These are phyloP conservation scores for Scelioninae gen. 1 DNA, from an alignment of 2,888 invertebrate species.

Conservation along the genomic window DNA sequence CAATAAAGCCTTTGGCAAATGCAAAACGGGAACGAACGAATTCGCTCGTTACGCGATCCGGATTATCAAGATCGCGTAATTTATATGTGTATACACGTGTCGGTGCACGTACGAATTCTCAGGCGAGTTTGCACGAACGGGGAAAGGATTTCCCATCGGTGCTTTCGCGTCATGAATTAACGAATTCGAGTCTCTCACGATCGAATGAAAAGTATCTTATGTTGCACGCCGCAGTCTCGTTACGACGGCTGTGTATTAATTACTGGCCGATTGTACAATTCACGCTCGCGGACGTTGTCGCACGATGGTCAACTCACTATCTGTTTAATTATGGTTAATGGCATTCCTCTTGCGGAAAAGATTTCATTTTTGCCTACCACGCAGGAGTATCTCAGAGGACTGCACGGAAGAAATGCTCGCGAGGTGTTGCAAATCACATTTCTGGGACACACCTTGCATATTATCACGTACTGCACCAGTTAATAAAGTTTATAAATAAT, in stretches of 20 bases:
- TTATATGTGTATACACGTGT: slow-evolving; percentile 47
- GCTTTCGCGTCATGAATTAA: slow-evolving; percentile 66
- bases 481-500: slow-evolving; percentile 46
- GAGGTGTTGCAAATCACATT: slow-evolving; percentile 32
- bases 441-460: slow-evolving; percentile 36
- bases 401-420: background rate
- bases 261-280: slow-evolving; percentile 40
- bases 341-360: background rate
- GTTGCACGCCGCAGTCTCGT: slow-evolving; percentile 45
- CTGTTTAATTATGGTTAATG: slow-evolving; percentile 16
- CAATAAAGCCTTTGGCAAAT: slow-evolving; percentile 26
- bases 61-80: slow-evolving; percentile 67
- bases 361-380: slow-evolving; percentile 26
- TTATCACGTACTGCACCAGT: slow-evolving; percentile 41
- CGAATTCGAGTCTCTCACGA: slow-evolving; percentile 70
- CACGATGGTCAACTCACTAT: slow-evolving; percentile 17
- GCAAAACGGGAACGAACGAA: slow-evolving; percentile 46
- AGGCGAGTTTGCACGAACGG: slow-evolving; percentile 67
- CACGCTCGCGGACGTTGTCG: slow-evolving; percentile 16
- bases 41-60: slow-evolving; percentile 59
- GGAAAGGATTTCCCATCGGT: slow-evolving; percentile 73
- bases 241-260: slow-evolving; percentile 56
- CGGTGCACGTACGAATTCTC: slow-evolving; percentile 61
- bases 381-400: slow-evolving; percentile 15
- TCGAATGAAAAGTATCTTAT: slow-evolving; percentile 63